Evolutionary conservation across 2,797 vertebrate species (phyloP), one percentile per base, ranked within the genome.

Genomic region (Enteromius argenteus): DNA sequence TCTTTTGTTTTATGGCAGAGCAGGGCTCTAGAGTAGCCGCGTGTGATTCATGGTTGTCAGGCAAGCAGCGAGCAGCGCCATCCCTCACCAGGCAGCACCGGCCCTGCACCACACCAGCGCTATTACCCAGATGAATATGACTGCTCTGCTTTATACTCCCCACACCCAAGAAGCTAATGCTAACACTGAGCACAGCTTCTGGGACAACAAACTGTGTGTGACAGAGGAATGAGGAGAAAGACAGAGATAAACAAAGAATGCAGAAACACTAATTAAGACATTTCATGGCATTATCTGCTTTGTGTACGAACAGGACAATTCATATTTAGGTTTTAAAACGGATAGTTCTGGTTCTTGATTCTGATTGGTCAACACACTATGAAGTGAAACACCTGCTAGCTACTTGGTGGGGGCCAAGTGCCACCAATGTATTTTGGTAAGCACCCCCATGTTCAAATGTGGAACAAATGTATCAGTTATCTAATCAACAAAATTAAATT

Each of bases 91-190:
- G 95, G 93, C 95, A 95, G 96, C 95, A 94, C 95, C 95, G 35
- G 94, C 95, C 95, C 93, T 95, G 96, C 91, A 95, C 96, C 96
- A 96, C 97, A 97, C 96, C 97, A 97, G 96, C 97, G 97, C 97
- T 97, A 98, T 99, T 98, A 98, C 96, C 93, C 95, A 98, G 97
- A 99, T 99, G 97, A 98, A 99, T 99, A 97, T 97, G 96, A 98
- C 96, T 97, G 96, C 96, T 97, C 96, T 97, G 97, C 96, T 96
- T 96, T 95, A 96, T 96, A 69, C 46, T 84, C 10, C 37, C 69
- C 56, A 85, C 84, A 78, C 84, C 85, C 86, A 77, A 77, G n/a
- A 19, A 77, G 58, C 79, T 82, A 85, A 86, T 80, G 85, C 27
- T 85, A 62, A 60, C 58, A 32, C 77, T 67, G 88, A 84, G 88